Base-by-base conservation (phyloP, 2,888 invertebrate species). In the Melieria picta region DNA sequence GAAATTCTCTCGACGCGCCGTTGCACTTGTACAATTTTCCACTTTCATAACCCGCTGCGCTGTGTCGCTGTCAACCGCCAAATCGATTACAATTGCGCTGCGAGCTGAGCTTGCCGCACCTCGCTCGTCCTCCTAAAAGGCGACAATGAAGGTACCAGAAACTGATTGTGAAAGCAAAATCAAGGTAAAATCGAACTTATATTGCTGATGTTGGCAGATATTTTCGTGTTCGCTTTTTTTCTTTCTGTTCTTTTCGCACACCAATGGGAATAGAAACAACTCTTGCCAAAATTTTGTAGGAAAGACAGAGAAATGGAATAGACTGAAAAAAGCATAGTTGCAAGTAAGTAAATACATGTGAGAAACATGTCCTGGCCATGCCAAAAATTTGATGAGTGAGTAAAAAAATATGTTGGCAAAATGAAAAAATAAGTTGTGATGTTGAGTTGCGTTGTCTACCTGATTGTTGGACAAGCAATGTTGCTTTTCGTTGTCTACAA, bases 51-150 rank as follows among this genome's bases (percentile, higher is more conserved):
- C 60, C 50, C 45, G 61, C 61, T 67, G 60, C 50, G 67, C 52
- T 60, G 58, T 67, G 67, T 60, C 52, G 67, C 67, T 67, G 67
- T 67, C 67, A 52, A 67, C 67, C 60, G 61, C 67, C 50, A 67
- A 67, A 67, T 67, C 67, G 67, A 60, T 67, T 67, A 52, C 67
- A 67, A 67, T 67, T 67, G 67, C 67, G 60, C 58, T 67, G 61
- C 58, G 67, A 30, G 30, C 30, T 30, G 30, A 30, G 30, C 30
- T 30, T 30, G 30, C 30, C 30, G 30, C 30, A 30, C 30, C 30
- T 30, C 30, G 30, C 67, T 60, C 50, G 50, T 60, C 48, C 67
- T 52, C 58, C 60, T 67, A 67, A 60, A 67, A 50, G 60, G 60
- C 45, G 50, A 11, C 60, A 60, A 65, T 56, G 65, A 55, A 43